Evolutionary conservation across 2,888 invertebrate genomes (phyloP).

Genomic region (Corythucha ciliata): DNA sequence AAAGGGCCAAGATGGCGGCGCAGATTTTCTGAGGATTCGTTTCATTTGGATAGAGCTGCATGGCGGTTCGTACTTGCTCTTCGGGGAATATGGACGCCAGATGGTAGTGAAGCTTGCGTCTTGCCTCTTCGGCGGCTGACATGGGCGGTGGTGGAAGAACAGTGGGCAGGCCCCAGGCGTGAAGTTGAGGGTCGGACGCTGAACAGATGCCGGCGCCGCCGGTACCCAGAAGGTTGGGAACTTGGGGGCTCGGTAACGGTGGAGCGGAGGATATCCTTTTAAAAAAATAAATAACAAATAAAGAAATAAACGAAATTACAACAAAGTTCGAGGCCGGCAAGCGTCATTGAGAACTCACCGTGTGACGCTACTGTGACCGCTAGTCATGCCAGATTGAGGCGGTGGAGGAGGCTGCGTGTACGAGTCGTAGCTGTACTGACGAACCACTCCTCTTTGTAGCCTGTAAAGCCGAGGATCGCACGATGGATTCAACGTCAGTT

Average conservation of each 20-base stretch:
- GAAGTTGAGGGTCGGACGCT: slow-evolving; percentile 33
- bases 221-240: slow-evolving; percentile 45
- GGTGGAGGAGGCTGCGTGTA: slow-evolving; percentile 20
- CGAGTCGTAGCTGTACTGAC: slow-evolving; percentile 33
- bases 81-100: slow-evolving; percentile 86
- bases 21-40: slow-evolving; percentile 84
- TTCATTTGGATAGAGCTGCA: slow-evolving; percentile 81
- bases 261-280: slow-evolving; percentile 70
- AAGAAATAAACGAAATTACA: too few relatives aligned
- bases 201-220: slow-evolving; percentile 42
- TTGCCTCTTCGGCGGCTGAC: slow-evolving; percentile 50
- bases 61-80: slow-evolving; percentile 76
- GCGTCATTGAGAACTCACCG: too few relatives aligned
- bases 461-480: slow-evolving; percentile 62
- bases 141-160: slow-evolving; percentile 36
- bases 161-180: slow-evolving; percentile 32
- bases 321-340: too few relatives aligned
- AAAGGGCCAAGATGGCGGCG: slow-evolving; percentile 68
- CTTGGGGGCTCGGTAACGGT: slow-evolving; percentile 47
- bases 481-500: slow-evolving; percentile 68
- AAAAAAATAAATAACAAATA: too few relatives aligned
- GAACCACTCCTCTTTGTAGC: slow-evolving; percentile 39
- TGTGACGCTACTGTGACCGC: too few relatives aligned
- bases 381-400: slow-evolving; percentile 47
- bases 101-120: slow-evolving; percentile 74